Percentiles rank a stretch among this genome's conserved stretches.
Conservation (phyloP, 1,140 invertebrate species). For the Periplaneta americana region DNA sequence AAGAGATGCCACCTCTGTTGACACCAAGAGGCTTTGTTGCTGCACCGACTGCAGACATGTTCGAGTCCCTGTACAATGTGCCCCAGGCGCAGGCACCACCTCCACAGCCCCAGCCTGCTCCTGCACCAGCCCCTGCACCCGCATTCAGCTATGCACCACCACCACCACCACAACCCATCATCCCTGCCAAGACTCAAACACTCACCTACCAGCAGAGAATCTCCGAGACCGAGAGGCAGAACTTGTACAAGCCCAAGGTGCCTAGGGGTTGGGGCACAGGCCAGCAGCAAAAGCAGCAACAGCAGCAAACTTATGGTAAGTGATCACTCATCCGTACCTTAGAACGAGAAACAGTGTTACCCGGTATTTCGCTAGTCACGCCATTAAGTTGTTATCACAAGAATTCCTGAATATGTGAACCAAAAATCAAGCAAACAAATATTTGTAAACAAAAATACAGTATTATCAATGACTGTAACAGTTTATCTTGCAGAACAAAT, state of each 20-base stretch:
- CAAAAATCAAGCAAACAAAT: too few species aligned
- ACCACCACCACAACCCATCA: constrained; percentile 38
- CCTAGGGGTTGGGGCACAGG: constrained; percentile 46
- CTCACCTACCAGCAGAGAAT: constrained; percentile 25
- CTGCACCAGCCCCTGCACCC: constrained; percentile 39
- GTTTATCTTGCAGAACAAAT: too few species aligned
- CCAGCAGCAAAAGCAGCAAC: constrained; percentile 24
- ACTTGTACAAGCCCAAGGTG: constrained; percentile 33
- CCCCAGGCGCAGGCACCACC: constrained; percentile 21
- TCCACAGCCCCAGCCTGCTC: constrained; percentile 24
- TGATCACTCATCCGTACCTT: too few species aligned
- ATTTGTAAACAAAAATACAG: too few species aligned
- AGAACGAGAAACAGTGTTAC: too few species aligned
- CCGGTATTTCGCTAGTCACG: too few species aligned
- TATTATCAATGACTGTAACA: too few species aligned
- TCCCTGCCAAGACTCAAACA: constrained; percentile 38
- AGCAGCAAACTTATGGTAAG: background rate
- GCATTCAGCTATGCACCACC: constrained; percentile 31
- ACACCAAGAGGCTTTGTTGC: constrained; percentile 9
- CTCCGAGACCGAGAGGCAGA: background rate
- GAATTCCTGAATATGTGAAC: too few species aligned
- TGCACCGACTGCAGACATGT: constrained; percentile 4
- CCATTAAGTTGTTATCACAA: too few species aligned
- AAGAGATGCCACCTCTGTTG: constrained; percentile 34
- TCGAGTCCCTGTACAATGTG: background rate